Conservation (phyloP, 2,797 vertebrate species). For the Peromyscus nudipes region DNA sequence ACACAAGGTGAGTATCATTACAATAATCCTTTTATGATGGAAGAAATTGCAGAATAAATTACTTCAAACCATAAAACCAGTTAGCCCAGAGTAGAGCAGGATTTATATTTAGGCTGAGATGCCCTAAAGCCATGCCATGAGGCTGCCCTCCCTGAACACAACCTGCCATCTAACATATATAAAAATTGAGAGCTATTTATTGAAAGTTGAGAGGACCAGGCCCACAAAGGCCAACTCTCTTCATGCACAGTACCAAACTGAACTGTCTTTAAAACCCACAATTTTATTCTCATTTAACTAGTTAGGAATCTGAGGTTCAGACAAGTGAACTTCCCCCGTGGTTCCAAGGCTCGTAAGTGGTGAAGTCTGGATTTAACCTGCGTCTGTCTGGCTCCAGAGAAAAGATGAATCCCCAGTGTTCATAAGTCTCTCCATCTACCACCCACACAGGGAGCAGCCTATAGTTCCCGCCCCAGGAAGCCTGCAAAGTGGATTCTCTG, state of each 20-base stretch:
- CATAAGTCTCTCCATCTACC: conserved; percentile 11
- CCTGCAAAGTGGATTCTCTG: conserved; percentile 55
- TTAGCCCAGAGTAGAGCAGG: not conserved
- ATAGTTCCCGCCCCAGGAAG: conserved; percentile 26
- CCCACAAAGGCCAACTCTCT: not conserved
- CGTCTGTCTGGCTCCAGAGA: conserved; percentile 53
- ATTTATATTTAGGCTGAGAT: not conserved
- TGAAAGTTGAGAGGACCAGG: not conserved
- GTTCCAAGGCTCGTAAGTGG: not conserved
- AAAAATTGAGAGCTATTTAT: not conserved
- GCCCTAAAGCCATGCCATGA: not conserved
- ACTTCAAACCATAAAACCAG: not conserved
- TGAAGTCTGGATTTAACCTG: conserved; percentile 51
- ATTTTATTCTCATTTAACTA: conserved; percentile 62
- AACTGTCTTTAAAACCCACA: conserved; percentile 39
- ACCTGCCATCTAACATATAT: not conserved
- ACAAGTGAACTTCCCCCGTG: conserved; percentile 1
- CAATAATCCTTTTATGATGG: not conserved
- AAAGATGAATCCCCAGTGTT: conserved; percentile 28
- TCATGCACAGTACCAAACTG: not conserved
- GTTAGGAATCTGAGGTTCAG: conserved; percentile 66
- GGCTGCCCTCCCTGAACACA: not conserved
- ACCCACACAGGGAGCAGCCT: not conserved
- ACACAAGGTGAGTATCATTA: not conserved
- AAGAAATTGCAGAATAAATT: conserved; percentile 24